Conservation (phyloP, 1,140 invertebrate genomes). For the Druon quercuslanigerum region DNA sequence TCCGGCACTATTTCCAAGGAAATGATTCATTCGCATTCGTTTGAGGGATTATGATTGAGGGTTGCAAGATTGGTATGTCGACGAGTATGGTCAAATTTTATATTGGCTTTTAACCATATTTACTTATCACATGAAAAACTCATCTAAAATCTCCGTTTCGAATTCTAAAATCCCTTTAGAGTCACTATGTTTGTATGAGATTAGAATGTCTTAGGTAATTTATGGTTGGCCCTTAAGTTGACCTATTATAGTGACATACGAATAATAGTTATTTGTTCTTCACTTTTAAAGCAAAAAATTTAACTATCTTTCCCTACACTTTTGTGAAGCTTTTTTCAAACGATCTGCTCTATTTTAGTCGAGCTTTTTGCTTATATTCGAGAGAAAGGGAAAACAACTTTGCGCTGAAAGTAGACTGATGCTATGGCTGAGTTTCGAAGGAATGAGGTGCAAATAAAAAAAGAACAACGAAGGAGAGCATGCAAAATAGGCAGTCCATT, state of each 20-base stretch:
- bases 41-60: constrained; percentile 14
- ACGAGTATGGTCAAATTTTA: background rate
- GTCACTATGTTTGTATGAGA: too few species aligned
- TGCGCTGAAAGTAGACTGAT: background rate
- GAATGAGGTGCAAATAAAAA: background rate
- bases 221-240: too few species aligned
- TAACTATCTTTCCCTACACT: too few species aligned
- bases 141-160: background rate
- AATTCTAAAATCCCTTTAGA: background rate
- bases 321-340: too few species aligned
- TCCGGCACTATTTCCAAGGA: constrained; percentile 53
- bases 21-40: constrained; percentile 48
- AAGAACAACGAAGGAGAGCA: background rate
- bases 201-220: too few species aligned
- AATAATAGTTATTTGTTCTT: too few species aligned
- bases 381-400: background rate
- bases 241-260: too few species aligned
- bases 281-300: too few species aligned
- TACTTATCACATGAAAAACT: background rate
- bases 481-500: constrained; percentile 1
- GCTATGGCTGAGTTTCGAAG: background rate
- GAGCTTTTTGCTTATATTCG: background rate
- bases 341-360: too few species aligned
- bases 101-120: background rate
- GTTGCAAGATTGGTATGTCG: background rate